Evolutionary conservation across 2,888 invertebrate species (phyloP).

Genomic region (Drosophila neotestacea): DNA sequence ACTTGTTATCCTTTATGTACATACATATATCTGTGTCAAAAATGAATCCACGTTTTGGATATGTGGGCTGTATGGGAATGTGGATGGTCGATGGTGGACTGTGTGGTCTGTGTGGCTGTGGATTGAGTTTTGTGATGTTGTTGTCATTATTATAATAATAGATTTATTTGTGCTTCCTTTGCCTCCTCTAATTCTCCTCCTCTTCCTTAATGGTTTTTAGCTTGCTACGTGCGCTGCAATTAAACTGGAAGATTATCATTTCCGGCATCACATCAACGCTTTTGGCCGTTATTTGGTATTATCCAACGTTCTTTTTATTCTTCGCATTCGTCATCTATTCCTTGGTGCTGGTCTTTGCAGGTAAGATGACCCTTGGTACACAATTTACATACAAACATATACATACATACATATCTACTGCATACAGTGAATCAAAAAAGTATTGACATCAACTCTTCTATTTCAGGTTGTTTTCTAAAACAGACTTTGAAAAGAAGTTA

Average conservation of each 20-base stretch:
- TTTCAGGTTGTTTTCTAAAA: too few species aligned
- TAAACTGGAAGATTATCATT: conserved; percentile 82
- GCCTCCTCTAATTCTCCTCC: neutral
- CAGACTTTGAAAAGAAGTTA: too few species aligned
- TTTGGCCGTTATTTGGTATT: conserved; percentile 84
- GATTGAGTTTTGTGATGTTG: neutral
- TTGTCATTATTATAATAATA: conserved; percentile 54
- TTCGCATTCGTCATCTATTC: conserved; percentile 84
- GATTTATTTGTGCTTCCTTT: conserved; percentile 30
- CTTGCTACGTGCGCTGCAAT: conserved; percentile 77
- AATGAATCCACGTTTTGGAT: conserved; percentile 14
- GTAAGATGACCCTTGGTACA: conserved; percentile 70
- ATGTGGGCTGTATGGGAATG: conserved; percentile 2
- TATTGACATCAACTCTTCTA: too few species aligned
- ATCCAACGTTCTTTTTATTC: conserved; percentile 84
- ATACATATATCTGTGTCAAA: conserved; percentile 8
- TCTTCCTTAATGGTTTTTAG: conserved; percentile 31
- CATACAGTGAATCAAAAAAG: too few species aligned
- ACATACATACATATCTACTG: neutral
- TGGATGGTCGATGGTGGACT: neutral
- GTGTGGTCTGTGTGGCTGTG: neutral
- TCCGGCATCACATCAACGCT: conserved; percentile 79
- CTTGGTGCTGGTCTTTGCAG: conserved; percentile 81
- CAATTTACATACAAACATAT: neutral
- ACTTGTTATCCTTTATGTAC: conserved; percentile 17